Evolutionary conservation across 2,888 invertebrate genomes (phyloP), one percentile per base, ranked within the genome.

Genomic region (Cataglyphis rosenhaueri): DNA sequence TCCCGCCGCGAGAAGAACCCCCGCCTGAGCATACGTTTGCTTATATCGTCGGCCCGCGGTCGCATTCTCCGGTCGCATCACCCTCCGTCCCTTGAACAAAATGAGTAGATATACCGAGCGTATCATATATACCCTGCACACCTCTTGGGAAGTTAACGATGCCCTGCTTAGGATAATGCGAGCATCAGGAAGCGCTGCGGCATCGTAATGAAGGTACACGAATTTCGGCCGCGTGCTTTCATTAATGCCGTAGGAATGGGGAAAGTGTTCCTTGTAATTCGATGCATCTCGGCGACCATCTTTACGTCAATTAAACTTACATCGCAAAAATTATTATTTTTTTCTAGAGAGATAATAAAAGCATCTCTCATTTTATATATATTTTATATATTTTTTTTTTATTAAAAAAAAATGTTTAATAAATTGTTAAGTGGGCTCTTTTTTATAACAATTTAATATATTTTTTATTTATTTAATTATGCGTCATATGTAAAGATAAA

Each of bases 11-110:
- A 44, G 18, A 87, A 85, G 85, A 85, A 87, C 83, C 38, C 85
- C 84, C 59, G 57, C 70, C 83, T 75, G 82, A 85, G 90, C 87
- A 91, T 92, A 92, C 88, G 91, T 91, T 91, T 89, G 84, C 85
- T 87, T 91, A 91, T 91, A 92, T 92, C 91, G 92, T 92, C 91
- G 87, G 87, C 86, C 86, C 90, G 90, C 81, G 91, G 91, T 91
- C 86, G 86, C 91, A 89, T 91, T 91, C 89, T 83, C 88, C 81
- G 86, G 88, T 78, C 88, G 84, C 88, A 89, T 89, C 89, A 87
- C 85, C 86, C 82, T 83, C 18, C 44, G 70, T 62, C 57, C 62
- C 61, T 74, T 82, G 85, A 89, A 87, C 89, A 90, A 91, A 21
- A 21, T 87, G 90, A 87, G 85, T 84, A 25, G 25, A 25, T 25